phyloP scores from a whole-genome alignment of 2,797 vertebrate genomes.

The Vireo griseus region DNA sequence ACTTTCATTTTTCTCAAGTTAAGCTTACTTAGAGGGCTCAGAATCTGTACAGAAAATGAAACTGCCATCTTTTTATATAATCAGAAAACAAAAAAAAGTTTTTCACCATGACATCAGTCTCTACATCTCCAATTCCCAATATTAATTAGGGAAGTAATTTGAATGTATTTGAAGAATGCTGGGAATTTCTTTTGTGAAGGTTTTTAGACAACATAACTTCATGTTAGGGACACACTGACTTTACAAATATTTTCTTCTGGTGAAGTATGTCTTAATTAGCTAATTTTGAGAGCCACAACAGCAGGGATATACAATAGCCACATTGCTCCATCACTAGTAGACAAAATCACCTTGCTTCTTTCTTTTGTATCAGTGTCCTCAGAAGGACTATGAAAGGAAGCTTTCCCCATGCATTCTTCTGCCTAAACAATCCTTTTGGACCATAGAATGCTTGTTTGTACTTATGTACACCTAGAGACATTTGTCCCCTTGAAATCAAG shows the following conservation, averaged over 20 bases:
- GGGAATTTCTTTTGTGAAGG: slow-evolving; percentile 60
- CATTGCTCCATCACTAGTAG: slow-evolving; percentile 24
- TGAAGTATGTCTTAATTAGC: slow-evolving; percentile 72
- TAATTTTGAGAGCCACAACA: slow-evolving; percentile 2
- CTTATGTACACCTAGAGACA: not conserved
- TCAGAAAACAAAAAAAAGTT: slow-evolving; percentile 7
- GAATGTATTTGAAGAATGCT: slow-evolving; percentile 60
- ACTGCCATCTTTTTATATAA: slow-evolving; percentile 66
- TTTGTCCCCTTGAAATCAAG: not conserved
- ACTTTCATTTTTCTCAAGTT: slow-evolving; percentile 66
- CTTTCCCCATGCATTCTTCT: not conserved
- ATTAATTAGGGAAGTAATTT: slow-evolving; percentile 66
- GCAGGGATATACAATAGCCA: slow-evolving; percentile 18
- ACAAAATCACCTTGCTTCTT: slow-evolving; percentile 48
- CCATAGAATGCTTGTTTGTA: not conserved
- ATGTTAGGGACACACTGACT: slow-evolving; percentile 41
- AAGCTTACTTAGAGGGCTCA: slow-evolving; percentile 1
- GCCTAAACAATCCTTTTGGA: not conserved
- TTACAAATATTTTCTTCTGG: slow-evolving; percentile 64
- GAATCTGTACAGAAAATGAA: slow-evolving; percentile 8
- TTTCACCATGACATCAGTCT: slow-evolving; percentile 45
- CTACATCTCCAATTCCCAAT: slow-evolving; percentile 13
- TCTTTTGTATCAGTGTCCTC: slow-evolving; percentile 17
- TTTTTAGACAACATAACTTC: slow-evolving; percentile 23
- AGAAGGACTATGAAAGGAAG: not conserved